Base-by-base conservation (phyloP, 2,797 vertebrate genomes). In the Channa striata region DNA sequence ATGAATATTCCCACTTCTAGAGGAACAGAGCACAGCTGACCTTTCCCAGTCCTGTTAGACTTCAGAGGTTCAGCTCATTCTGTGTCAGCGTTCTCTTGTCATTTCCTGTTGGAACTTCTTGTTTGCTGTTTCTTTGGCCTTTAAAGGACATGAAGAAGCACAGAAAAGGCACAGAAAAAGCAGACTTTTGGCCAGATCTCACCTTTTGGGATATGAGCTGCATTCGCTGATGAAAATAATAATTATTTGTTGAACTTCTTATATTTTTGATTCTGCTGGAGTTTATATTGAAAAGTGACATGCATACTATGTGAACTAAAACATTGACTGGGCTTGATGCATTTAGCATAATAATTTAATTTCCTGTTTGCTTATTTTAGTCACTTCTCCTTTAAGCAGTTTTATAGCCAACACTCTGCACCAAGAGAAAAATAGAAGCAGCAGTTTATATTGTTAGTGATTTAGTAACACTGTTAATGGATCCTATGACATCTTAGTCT, bases 301-400 rank as follows among this genome's bases (percentile, higher is more conserved):
- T 10, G 6, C n/a, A 11, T 46, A 59, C 19, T 44, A 17, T 46
- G 23, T n/a, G 21, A 49, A 37, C 42, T 42, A 39, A 65, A 62
- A 63, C 71, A 67, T 62, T 59, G 47, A 61, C 50, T 40, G 30
- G 47, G 60, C 30, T 19, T 3, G 2, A 40, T 14, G 17, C 23
- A 62, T 53, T 40, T 43, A 36, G 6, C 12, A 20, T 62, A 53
- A 65, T 11, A 37, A 7, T 43, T 3, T 20, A 25, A 7, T 42
- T 40, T 37, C 20, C 19, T 21, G 33, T 21, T 69, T 33, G 42
- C 21, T 20, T 47, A 23, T n/a, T 2, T 50, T 23, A 0, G 37
- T 40, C 13, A 12, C 13, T 13, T 40, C 10, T 40, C 37, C 12
- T 14, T 14, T 14, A 8, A 33, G 3, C 11, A 14, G 37, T 48